A percentile compares a stretch with the other conserved stretches of the same genome.
Evolutionary conservation across 2,113 vertebrate genomes (phyloP).

Genomic region (Ellobius talpinus): DNA sequence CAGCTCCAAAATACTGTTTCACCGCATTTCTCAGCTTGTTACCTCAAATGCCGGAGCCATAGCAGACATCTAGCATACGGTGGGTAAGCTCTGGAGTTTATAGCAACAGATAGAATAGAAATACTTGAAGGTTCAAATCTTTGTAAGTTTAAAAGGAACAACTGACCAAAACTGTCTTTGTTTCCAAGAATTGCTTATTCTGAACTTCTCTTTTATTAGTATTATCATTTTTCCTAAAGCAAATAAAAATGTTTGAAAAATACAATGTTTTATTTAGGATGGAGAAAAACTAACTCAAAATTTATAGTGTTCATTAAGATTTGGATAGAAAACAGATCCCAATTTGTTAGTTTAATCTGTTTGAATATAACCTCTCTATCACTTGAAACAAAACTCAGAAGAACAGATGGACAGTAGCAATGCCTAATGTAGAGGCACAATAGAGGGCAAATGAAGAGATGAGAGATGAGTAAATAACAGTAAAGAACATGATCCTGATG

Average conservation of each 20-base stretch:
- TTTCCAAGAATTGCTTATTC: background rate
- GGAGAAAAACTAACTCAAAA: background rate
- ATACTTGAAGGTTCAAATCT: background rate
- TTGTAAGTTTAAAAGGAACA: background rate
- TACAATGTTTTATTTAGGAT: background rate
- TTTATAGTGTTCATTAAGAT: background rate
- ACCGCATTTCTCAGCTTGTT: conserved; percentile 1
- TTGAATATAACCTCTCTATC: too few relatives aligned
- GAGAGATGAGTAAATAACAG: background rate
- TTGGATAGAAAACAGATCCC: background rate
- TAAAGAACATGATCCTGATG: background rate
- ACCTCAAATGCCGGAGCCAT: background rate
- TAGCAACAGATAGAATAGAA: background rate
- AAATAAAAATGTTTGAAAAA: background rate
- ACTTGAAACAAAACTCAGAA: background rate
- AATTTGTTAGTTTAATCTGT: background rate
- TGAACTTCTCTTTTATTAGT: background rate
- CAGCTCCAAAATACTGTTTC: background rate
- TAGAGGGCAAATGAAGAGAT: background rate
- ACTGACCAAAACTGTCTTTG: too few relatives aligned
- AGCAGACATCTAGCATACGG: background rate
- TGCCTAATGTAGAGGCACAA: background rate
- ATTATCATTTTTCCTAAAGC: background rate
- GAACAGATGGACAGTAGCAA: background rate
- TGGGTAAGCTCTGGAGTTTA: background rate